Conservation (phyloP, 2,797 vertebrate genomes). For the Pseudomugil tenellus region DNA sequence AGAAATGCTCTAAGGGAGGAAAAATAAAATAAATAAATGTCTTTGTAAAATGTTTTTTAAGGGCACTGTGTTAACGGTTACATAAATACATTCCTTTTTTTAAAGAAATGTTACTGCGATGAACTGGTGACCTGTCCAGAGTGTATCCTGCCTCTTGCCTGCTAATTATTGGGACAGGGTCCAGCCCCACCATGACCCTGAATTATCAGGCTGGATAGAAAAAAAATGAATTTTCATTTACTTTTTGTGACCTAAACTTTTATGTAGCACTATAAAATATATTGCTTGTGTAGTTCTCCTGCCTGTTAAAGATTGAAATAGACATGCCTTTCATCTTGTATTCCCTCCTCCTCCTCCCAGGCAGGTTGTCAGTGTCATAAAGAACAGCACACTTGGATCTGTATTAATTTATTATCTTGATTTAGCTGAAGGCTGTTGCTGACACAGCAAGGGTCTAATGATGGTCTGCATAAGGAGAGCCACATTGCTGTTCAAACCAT, state of each 20-base stretch:
- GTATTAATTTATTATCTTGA: constrained; percentile 1
- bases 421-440: constrained; percentile 20
- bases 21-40: too few relatives aligned
- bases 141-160: too few relatives aligned
- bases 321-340: constrained; percentile 12
- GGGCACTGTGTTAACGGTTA: neutral
- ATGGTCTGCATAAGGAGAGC: constrained; percentile 10
- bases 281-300: neutral
- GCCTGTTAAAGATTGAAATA: neutral
- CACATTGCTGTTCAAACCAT: constrained; percentile 10
- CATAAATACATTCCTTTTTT: neutral
- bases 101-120: neutral
- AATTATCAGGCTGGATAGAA: too few relatives aligned
- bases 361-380: constrained; percentile 4
- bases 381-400: constrained; percentile 4
- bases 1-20: too few relatives aligned
- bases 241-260: neutral
- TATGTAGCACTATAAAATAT: neutral
- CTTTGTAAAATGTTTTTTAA: neutral
- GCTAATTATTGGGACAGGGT: too few relatives aligned
- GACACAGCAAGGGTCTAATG: constrained; percentile 21
- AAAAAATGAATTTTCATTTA: too few relatives aligned
- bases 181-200: too few relatives aligned
- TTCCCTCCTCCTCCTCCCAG: constrained; percentile 2
- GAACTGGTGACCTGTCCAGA: too few relatives aligned